Evolutionary conservation across 2,888 invertebrate genomes (phyloP).

Genomic region (Pachydiplax longipennis): DNA sequence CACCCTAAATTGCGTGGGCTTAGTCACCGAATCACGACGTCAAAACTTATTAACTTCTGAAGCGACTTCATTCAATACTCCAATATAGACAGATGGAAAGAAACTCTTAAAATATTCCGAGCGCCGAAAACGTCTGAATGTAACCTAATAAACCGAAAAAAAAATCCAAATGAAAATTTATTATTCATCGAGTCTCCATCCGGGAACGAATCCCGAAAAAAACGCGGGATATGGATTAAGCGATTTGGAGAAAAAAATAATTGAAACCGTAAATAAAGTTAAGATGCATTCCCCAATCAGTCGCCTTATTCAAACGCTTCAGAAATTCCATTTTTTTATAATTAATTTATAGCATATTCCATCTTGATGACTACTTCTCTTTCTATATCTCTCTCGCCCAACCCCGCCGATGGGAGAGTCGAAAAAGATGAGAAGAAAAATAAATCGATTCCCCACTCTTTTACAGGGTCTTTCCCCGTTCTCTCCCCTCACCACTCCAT

Average conservation of each 20-base stretch:
- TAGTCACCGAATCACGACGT: too few relatives aligned
- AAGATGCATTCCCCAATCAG: conserved; percentile 41
- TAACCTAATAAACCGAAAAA: background rate
- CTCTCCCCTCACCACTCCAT: background rate
- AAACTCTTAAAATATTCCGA: background rate
- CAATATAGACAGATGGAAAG: too few relatives aligned
- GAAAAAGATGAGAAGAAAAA: background rate
- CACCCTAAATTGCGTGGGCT: too few relatives aligned
- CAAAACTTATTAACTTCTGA: too few relatives aligned
- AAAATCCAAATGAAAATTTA: conserved; percentile 1
- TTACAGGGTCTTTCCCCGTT: background rate
- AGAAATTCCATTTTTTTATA: conserved; percentile 25
- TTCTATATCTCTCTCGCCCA: background rate
- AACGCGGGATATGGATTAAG: background rate
- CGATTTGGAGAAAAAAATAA: background rate
- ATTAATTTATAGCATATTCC: conserved; percentile 37
- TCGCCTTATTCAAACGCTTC: conserved; percentile 31
- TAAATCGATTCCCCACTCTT: conserved; percentile 6
- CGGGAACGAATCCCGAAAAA: background rate
- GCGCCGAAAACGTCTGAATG: background rate
- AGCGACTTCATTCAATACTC: too few relatives aligned
- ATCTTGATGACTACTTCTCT: conserved; percentile 23
- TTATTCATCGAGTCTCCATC: background rate
- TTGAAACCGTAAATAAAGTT: conserved; percentile 35
- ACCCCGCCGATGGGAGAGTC: background rate